Evolutionary conservation across 2,888 invertebrate genomes (phyloP), one percentile per base, ranked within the genome.

Genomic region (Pseudanteris insignis): DNA sequence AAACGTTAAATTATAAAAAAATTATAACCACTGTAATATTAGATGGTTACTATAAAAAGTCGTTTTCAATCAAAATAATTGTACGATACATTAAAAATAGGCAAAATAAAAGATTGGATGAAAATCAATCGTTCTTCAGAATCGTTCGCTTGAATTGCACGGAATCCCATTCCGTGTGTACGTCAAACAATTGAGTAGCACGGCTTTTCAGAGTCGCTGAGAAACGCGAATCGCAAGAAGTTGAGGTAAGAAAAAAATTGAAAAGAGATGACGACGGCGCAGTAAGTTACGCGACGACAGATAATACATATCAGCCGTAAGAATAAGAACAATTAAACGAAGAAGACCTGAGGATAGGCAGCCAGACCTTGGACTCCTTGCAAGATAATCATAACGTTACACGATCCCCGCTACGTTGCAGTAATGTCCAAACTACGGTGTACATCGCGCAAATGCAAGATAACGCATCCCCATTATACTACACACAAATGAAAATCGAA

Each of bases 291-390:
- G 36, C 41, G 58, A 47, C 53, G 25, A 43, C 21, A 46, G 38
- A 25, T 36, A 29, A 54, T 37, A 37, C 50, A 48, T 43, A 59
- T 62, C 57, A 67, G 69, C 70, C 61, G 66, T 66, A 71, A 67
- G 69, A 72, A 68, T 67, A 70, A 67, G 70, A 73, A 69, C 71
- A 74, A 75, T 74, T 70, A 71, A 66, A 69, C 51, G 43, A 60
- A 46, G 41, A 61, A 58, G 55, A 50, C 61, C 51, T 48, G 50
- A 61, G 71, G 69, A 70, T 58, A 68, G 67, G n/a, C n/a, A 63
- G 60, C 65, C 60, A 63, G 72, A 73, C 79, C 79, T 79, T 79
- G 79, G 75, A 76, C 79, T 79, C 78, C 67, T 79, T 79, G 77
- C 72, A 70, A 68, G 70, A 76, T 78, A 78, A 77, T 76, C 74